Base-by-base conservation (phyloP, 2,888 invertebrate genomes). In the Brassicogethes aeneus region DNA sequence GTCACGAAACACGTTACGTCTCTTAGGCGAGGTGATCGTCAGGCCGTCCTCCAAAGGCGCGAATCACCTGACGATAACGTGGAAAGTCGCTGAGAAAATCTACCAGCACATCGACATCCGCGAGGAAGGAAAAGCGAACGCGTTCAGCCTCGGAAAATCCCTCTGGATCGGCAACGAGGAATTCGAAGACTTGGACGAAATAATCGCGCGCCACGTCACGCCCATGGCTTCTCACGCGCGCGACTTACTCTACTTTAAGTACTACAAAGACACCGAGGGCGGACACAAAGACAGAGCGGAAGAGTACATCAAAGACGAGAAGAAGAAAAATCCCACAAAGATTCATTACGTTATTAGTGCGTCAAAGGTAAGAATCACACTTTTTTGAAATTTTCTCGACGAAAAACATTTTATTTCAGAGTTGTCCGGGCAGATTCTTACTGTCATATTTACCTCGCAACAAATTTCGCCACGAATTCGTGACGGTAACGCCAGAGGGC, bases 111-210 rank as follows among this genome's bases (percentile, higher is more conserved):
- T 99, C 43, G 96, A 96, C 63, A 84, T 99, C 0, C 75, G 85
- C 36, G 99, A 99, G 67, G 89, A 94, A 62, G 92, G 92, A 10
- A 99, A 99, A 71, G 88, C 91, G 61, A 96, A 97, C 64, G 86
- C 89, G 0, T 99, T 96, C 65, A 93, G 94, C 40, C 71, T 99
- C 51, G 97, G 97, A 38, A 80, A 80, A 57, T 79, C 80, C 3
- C 73, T 97, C 8, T 85, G 84, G 81, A 97, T 97, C 54, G 84
- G 82, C 23, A 82, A 77, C 45, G 90, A 95, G 57, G 94, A 95
- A 61, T 99, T 93, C 67, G 99, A 99, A 71, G 99, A 99, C 70
- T 72, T 99, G 17, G 99, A 99, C 68, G 99, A 99, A 81, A 99
- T 99, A 44, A 90, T 99, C 40, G 96, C 97, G 0, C 80, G 97